Percentiles rank a stretch among this genome's conserved stretches.
phyloP scores from a whole-genome alignment of 2,888 invertebrate genomes.

The Drosophila nr. perissopoda region DNA sequence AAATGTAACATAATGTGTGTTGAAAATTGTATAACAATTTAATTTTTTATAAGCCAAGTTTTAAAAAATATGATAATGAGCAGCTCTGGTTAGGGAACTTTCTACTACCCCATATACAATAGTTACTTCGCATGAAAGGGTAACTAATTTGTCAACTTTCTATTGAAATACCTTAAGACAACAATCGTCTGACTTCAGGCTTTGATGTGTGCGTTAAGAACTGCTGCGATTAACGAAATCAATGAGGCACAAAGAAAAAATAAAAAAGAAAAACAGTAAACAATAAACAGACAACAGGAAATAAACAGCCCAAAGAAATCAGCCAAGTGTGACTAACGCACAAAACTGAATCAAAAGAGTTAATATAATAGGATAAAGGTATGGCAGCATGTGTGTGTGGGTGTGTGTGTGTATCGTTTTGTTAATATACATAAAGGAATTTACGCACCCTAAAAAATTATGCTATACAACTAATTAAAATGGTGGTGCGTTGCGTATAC shows the following conservation, averaged over 20 bases:
- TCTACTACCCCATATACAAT: no score
- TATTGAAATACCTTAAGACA: constrained; percentile 27
- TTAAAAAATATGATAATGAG: background rate
- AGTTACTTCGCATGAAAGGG: background rate
- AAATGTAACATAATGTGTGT: background rate
- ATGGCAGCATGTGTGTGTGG: background rate
- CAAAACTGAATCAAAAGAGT: constrained; percentile 59
- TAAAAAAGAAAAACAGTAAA: background rate
- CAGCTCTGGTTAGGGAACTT: background rate
- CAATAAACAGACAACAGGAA: constrained; percentile 4
- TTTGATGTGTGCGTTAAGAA: constrained; percentile 56
- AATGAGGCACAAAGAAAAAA: constrained; percentile 35
- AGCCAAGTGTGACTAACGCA: constrained; percentile 61
- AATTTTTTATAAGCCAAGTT: background rate
- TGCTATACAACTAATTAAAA: constrained; percentile 64
- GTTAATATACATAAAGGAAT: constrained; percentile 42
- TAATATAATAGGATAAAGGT: constrained; percentile 26
- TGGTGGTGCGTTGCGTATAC: constrained; percentile 42
- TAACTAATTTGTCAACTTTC: constrained; percentile 32
- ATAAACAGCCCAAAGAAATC: constrained; percentile 42
- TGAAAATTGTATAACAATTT: background rate
- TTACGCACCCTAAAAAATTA: constrained; percentile 39
- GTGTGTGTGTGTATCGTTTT: constrained; percentile 5
- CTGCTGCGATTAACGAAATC: constrained; percentile 48
- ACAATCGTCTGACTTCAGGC: constrained; percentile 17